Evolutionary conservation across 2,888 invertebrate genomes (phyloP).

Genomic region (Osmoderma eremita): DNA sequence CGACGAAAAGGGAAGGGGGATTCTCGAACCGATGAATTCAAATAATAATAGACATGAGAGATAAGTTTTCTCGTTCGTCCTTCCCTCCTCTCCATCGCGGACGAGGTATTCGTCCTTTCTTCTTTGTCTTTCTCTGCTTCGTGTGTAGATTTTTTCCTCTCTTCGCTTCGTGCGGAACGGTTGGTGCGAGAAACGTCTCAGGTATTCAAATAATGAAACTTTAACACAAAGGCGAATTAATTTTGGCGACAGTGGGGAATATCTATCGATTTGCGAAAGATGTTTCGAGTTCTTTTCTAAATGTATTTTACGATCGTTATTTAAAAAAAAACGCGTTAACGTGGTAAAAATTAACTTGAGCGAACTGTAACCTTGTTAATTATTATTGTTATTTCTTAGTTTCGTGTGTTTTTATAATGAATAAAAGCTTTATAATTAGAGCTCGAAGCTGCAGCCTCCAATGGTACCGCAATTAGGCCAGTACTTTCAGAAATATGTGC

Average conservation of each 20-base stretch:
- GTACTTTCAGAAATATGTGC: no score
- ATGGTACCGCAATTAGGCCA: no score
- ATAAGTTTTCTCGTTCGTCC: conserved; percentile 31
- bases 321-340: no score
- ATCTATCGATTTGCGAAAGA: conserved; percentile 4
- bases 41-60: conserved; percentile 42
- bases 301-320: no score
- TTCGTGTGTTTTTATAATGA: no score
- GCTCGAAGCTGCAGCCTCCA: no score
- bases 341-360: no score
- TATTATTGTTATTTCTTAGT: no score
- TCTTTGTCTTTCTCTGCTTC: conserved; percentile 1
- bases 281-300: no score
- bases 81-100: conserved; percentile 1
- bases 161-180: conserved; percentile 8
- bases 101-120: background rate
- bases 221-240: conserved; percentile 35
- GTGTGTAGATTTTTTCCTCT: conserved; percentile 15
- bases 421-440: no score
- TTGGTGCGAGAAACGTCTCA: conserved; percentile 22
- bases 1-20: background rate
- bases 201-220: conserved; percentile 36
- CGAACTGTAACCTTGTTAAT: no score
- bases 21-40: conserved; percentile 41
- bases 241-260: conserved; percentile 19